Conservation (phyloP, 2,797 vertebrate genomes). For the Phrynocephalus vlangalii region DNA sequence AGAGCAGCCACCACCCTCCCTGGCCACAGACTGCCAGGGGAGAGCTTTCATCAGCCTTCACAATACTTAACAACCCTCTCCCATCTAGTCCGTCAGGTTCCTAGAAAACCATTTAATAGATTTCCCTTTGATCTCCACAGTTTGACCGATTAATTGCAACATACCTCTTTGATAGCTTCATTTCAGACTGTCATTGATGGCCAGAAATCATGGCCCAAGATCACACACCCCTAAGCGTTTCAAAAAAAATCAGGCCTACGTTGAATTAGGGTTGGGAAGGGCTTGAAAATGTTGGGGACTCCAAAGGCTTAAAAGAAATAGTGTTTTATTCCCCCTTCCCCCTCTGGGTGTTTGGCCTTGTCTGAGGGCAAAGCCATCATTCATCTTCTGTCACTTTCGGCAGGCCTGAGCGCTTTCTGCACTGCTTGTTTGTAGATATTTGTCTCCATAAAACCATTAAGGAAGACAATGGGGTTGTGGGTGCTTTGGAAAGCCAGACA, state of each 20-base stretch:
- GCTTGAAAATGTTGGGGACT: conserved; percentile 12
- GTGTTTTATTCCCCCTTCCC: conserved; percentile 10
- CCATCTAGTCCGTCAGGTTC: neutral
- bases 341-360: conserved; percentile 36
- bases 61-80: neutral
- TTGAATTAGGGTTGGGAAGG: neutral
- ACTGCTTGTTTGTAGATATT: conserved; percentile 58
- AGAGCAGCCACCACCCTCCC: too few relatives aligned
- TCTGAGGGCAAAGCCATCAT: conserved; percentile 29
- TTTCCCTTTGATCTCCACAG: conserved; percentile 17
- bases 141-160: conserved; percentile 9
- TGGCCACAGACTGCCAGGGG: neutral
- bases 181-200: neutral
- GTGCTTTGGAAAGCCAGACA: neutral
- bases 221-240: neutral
- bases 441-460: conserved; percentile 55
- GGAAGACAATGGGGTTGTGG: conserved; percentile 48
- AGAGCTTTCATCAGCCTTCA: neutral
- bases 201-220: neutral
- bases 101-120: conserved; percentile 8
- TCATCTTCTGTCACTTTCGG: conserved; percentile 40
- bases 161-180: conserved; percentile 16
- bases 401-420: conserved; percentile 10
- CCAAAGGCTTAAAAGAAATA: conserved; percentile 15
- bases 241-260: neutral